Percentiles rank a stretch among this genome's conserved stretches.
Conservation (phyloP, 64 coral and sea anemone species). For the Dendrophyllia cribrosa region DNA sequence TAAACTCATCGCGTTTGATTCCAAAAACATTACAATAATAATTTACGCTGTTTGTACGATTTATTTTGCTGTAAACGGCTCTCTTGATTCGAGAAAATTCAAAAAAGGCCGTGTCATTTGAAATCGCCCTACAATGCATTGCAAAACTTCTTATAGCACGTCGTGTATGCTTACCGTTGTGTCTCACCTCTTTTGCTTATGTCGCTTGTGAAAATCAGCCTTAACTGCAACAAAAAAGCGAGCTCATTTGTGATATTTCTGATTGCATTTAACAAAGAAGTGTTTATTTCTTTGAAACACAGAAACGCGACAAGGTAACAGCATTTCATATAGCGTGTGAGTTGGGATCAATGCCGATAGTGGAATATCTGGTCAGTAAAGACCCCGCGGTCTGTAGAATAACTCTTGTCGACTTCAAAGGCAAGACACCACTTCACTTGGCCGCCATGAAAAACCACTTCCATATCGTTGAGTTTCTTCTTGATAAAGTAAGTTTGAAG, state of each 20-base stretch:
- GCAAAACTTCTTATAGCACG: too few species aligned
- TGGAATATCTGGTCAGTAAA: slow-evolving; percentile 23
- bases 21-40: too few species aligned
- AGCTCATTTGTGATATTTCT: not conserved
- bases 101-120: too few species aligned
- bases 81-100: too few species aligned
- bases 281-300: not conserved
- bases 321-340: slow-evolving; percentile 61
- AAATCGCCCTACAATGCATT: too few species aligned
- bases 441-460: slow-evolving; percentile 20
- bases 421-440: slow-evolving; percentile 37
- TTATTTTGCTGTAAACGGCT: too few species aligned
- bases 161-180: too few species aligned
- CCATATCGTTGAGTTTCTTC: slow-evolving; percentile 25
- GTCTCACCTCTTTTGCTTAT: too few species aligned
- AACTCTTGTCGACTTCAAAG: slow-evolving; percentile 38
- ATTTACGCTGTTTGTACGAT: too few species aligned
- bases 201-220: too few species aligned
- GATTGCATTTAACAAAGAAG: not conserved
- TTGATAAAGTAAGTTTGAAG: slow-evolving; percentile 17
- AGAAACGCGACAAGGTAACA: slow-evolving; percentile 32
- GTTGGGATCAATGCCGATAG: slow-evolving; percentile 30
- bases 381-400: slow-evolving; percentile 45
- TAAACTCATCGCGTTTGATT: too few species aligned
- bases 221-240: too few species aligned